Conservation (phyloP, 2,113 vertebrate species). For the Opisthocomus hoazin region DNA sequence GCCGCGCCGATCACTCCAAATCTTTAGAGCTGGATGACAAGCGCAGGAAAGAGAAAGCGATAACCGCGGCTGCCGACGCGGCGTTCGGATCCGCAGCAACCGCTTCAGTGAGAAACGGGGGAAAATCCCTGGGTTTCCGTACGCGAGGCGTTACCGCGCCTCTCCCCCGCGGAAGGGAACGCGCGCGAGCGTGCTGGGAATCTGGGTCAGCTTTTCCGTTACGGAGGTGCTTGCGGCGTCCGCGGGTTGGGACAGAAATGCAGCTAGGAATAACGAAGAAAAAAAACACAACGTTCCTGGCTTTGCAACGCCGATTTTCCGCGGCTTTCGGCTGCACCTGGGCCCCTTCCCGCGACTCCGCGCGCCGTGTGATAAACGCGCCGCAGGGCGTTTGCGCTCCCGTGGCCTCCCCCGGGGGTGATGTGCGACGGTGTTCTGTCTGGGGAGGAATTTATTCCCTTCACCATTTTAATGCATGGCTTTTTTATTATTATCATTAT, state of each 20-base stretch:
- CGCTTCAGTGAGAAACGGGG: neutral
- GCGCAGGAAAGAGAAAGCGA: neutral
- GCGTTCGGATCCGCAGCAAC: neutral
- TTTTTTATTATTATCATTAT: too few relatives aligned
- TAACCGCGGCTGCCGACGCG: accelerated
- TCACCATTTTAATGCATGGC: neutral
- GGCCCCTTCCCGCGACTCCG: neutral
- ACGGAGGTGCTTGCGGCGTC: neutral
- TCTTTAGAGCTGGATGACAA: neutral
- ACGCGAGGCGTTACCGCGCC: neutral
- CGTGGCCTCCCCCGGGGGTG: neutral
- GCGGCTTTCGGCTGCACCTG: neutral
- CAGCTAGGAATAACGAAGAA: neutral
- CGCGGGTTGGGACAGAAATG: neutral
- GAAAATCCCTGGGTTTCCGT: neutral
- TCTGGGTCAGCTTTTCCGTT: neutral
- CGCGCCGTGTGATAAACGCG: accelerated
- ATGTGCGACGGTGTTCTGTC: neutral
- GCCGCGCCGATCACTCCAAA: accelerated
- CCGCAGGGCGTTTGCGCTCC: neutral
- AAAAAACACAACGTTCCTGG: neutral
- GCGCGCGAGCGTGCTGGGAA: neutral
- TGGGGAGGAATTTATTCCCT: neutral
- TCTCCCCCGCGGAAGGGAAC: neutral
- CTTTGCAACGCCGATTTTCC: accelerated